A percentile compares a stretch with the other conserved stretches of the same genome.
Conservation (phyloP, 2,797 vertebrate species). For the Muscicapa comitata region DNA sequence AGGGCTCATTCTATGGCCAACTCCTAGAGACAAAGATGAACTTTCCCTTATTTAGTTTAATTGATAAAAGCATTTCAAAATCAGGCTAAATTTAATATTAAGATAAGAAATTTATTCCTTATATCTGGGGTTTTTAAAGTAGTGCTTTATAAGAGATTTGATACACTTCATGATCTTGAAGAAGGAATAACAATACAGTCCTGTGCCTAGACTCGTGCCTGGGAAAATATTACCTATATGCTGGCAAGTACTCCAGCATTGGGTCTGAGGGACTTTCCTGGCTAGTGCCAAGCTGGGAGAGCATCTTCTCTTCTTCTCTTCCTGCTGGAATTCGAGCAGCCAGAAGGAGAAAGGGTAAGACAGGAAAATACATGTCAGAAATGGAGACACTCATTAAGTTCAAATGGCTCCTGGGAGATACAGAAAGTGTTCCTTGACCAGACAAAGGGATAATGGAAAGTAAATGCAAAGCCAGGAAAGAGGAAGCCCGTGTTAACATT, state of each 20-base stretch:
- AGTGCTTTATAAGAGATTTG: not conserved
- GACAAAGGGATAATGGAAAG: not conserved
- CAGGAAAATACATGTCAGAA: not conserved
- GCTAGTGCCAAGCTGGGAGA: not conserved
- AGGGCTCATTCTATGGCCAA: not conserved
- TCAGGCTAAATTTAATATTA: not conserved
- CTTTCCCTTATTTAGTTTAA: not conserved
- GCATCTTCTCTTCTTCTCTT: not conserved
- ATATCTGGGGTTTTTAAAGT: not conserved
- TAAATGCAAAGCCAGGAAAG: not conserved
- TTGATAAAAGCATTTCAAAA: not conserved
- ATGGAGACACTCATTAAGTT: not conserved
- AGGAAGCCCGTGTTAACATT: not conserved
- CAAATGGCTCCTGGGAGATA: not conserved
- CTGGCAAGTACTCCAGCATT: not conserved
- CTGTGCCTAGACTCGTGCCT: not conserved
- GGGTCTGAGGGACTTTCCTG: not conserved
- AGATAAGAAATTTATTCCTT: not conserved
- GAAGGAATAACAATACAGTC: not conserved
- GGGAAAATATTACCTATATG: not conserved
- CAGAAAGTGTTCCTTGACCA: not conserved
- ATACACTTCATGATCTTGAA: not conserved
- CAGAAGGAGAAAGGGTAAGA: not conserved
- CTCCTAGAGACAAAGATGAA: not conserved
- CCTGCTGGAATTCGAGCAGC: not conserved